Evolutionary conservation across 2,888 invertebrate genomes (phyloP), one percentile per base, ranked within the genome.

Genomic region (Idaea aversata): DNA sequence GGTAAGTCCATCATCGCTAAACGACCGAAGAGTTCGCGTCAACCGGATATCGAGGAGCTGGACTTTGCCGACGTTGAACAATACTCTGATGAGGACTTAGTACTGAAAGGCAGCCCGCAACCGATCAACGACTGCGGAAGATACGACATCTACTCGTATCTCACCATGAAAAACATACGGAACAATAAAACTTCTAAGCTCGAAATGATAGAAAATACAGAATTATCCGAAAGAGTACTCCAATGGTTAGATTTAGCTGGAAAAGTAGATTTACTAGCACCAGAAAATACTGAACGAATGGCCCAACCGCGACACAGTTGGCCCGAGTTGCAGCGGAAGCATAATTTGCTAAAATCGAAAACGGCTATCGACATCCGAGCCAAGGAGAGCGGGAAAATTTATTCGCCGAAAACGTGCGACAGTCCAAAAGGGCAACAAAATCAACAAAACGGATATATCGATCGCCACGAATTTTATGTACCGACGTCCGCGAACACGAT

Each of bases 231-330:
- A 68, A 93, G 96, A 65, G 97, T 97, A 0, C 86, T 97, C 4
- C 95, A 96, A 75, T 97, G 97, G 97, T 80, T 97, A 72, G 96
- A 97, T 81, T 87, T 97, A 65, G 96, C 96, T 0, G 95, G 95
- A 0, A 94, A 94, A 77, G 90, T 93, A 3, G 90, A 91, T 73
- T 75, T 93, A 36, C 70, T 93, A 16, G 84, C 86, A n/a, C 84
- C 88, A 3, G 85, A 86, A 15, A 88, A 84, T 36, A 80, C 71
- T 0, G 88, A 89, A 65, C 73, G 92, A 59, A 88, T 91, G 82
- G 70, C 86, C 3, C 91, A 90, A 65, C 93, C 89, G 5, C 79
- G 90, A 15, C 91, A 91, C 82, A 92, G 90, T 73, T 89, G 91
- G 87, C 88, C 91, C 2, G 91, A 89, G 71, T 82, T 92, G 59